A percentile compares a stretch with the other conserved stretches of the same genome.
Conservation (phyloP, 2,888 invertebrate species). For the Chaetogeoica ovagalla region DNA sequence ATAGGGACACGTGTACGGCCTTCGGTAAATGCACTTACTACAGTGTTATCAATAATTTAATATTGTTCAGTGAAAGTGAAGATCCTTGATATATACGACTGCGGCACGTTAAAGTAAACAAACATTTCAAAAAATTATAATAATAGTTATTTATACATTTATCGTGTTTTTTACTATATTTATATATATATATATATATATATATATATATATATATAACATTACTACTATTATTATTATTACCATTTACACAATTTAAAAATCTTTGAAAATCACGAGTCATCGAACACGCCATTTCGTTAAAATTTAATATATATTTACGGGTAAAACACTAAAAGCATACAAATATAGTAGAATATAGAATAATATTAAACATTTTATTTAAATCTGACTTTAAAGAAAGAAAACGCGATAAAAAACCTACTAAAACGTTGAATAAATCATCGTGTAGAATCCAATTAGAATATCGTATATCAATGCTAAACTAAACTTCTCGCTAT, state of each 20-base stretch:
- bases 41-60: constrained; percentile 17
- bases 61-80: constrained; percentile 35
- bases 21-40: constrained; percentile 1
- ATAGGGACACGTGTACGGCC: background rate
- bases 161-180: no score
- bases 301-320: no score
- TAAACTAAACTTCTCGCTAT: background rate
- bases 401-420: no score
- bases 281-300: background rate
- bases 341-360: no score
- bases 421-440: no score
- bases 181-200: no score
- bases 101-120: constrained; percentile 16
- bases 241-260: background rate
- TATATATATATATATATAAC: no score
- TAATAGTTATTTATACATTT: constrained; percentile 14
- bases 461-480: no score
- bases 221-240: background rate
- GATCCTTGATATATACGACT: constrained; percentile 15
- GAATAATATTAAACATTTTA: no score
- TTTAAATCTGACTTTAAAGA: no score
- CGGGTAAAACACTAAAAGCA: no score
- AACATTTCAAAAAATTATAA: constrained; percentile 19
- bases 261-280: constrained; percentile 15
- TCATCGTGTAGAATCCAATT: no score